Evolutionary conservation across 2,113 vertebrate species (phyloP).

Genomic region (Anser cygnoides): DNA sequence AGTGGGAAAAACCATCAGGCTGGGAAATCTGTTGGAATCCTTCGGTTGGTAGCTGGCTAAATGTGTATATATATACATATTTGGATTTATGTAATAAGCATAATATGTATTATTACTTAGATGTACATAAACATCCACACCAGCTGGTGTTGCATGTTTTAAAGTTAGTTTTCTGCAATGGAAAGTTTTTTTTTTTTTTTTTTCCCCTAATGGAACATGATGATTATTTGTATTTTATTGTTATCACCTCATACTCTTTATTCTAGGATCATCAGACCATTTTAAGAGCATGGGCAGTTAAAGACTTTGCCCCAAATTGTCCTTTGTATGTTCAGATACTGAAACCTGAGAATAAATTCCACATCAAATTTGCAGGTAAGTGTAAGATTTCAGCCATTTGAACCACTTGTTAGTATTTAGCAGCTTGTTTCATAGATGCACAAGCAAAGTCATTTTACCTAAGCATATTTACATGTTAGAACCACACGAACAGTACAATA

Average conservation of each 20-base stretch:
- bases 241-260: not conserved
- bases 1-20: not conserved
- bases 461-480: not conserved
- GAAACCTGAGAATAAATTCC: conserved; percentile 98
- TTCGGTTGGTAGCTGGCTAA: not conserved
- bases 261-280: conserved; percentile 96
- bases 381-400: not conserved
- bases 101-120: not conserved
- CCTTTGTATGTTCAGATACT: conserved; percentile 96
- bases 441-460: not conserved
- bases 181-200: not conserved
- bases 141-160: not conserved
- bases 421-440: not conserved
- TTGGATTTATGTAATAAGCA: not conserved
- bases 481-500: not conserved
- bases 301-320: conserved; percentile 97
- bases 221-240: not conserved
- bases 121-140: not conserved
- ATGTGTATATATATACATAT: not conserved
- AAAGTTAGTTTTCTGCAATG: not conserved
- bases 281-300: conserved; percentile 96
- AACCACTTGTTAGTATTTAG: not conserved
- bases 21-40: not conserved
- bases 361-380: conserved; percentile 98
- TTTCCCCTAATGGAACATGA: not conserved